A percentile compares a stretch with the other conserved stretches of the same genome.
phyloP scores from a whole-genome alignment of 92 coral and sea anemone genomes.

The Plumapathes pennacea region DNA sequence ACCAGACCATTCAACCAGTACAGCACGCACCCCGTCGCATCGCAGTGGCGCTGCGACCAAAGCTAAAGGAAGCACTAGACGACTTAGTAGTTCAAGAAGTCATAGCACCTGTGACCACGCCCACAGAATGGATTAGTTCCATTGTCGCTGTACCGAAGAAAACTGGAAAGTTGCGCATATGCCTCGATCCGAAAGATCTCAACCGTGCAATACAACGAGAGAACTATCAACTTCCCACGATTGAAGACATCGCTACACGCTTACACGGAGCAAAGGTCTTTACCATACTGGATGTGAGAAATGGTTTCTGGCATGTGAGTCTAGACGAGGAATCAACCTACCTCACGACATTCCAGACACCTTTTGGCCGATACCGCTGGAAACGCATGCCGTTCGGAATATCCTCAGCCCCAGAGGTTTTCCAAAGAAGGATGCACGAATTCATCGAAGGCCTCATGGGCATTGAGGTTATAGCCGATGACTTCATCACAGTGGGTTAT shows the following conservation, averaged over 20 bases:
- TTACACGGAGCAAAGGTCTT: conserved; percentile 10
- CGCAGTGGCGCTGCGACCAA: conserved; percentile 27
- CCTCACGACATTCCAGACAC: conserved; percentile 53
- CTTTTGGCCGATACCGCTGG: conserved; percentile 61
- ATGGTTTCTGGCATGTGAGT: conserved; percentile 56
- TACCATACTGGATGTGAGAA: conserved; percentile 28
- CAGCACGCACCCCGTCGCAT: conserved; percentile 15
- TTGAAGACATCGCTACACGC: conserved; percentile 12
- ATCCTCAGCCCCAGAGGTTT: conserved; percentile 38
- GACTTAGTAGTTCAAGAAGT: conserved; percentile 34
- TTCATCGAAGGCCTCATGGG: conserved; percentile 34
- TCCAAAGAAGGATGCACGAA: conserved; percentile 35
- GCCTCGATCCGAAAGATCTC: conserved; percentile 39
- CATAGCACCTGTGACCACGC: conserved; percentile 42
- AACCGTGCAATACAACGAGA: conserved; percentile 37
- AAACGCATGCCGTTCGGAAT: conserved; percentile 56
- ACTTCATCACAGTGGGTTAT: conserved; percentile 37
- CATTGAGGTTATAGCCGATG: conserved; percentile 39
- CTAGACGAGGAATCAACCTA: conserved; percentile 40
- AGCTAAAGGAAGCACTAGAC: conserved; percentile 24
- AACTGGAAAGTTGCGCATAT: conserved; percentile 22
- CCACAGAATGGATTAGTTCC: conserved; percentile 51
- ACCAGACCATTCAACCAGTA: conserved; percentile 7
- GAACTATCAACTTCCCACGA: conserved; percentile 33
- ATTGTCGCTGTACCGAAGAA: conserved; percentile 30